A percentile compares a stretch with the other conserved stretches of the same genome.
Conservation (phyloP, 1,140 invertebrate species). For the Cheumatopsyche charites region DNA sequence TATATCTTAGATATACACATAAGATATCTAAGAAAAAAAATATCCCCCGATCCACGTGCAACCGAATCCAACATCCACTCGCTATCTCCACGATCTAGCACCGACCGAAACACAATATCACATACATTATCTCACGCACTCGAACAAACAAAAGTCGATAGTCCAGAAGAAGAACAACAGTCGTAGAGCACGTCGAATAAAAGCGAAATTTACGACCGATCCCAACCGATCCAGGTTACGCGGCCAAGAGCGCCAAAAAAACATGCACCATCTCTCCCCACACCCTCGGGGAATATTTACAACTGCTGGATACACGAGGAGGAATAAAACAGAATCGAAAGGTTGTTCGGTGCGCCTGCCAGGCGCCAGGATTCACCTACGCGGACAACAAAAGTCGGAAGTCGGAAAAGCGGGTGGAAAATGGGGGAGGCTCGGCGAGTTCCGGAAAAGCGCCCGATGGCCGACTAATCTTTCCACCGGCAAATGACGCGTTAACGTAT, state of each 20-base stretch:
- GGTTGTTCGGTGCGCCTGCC: conserved; percentile 24
- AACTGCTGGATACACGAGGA: conserved; percentile 1
- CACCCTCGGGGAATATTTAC: neutral
- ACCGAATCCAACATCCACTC: no score
- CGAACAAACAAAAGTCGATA: no score
- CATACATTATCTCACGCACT: no score
- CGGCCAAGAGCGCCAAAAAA: conserved; percentile 6
- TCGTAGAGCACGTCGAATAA: conserved; percentile 19
- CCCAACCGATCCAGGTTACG: conserved; percentile 21
- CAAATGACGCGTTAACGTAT: conserved; percentile 45
- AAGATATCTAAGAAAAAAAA: no score
- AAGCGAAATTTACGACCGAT: conserved; percentile 25
- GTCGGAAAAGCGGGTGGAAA: no score
- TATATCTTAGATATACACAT: no score
- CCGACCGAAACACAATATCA: no score
- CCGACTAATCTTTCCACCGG: conserved; percentile 41
- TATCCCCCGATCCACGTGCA: no score
- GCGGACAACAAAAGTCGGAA: neutral
- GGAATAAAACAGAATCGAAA: no score
- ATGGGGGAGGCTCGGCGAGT: no score
- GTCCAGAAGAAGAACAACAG: no score
- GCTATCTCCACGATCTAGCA: no score
- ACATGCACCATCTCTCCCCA: neutral
- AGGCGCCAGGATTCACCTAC: conserved; percentile 40
- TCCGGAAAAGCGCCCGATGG: conserved; percentile 42